Base-by-base conservation (phyloP, 2,797 vertebrate species). In the Oreochromis grahami region DNA sequence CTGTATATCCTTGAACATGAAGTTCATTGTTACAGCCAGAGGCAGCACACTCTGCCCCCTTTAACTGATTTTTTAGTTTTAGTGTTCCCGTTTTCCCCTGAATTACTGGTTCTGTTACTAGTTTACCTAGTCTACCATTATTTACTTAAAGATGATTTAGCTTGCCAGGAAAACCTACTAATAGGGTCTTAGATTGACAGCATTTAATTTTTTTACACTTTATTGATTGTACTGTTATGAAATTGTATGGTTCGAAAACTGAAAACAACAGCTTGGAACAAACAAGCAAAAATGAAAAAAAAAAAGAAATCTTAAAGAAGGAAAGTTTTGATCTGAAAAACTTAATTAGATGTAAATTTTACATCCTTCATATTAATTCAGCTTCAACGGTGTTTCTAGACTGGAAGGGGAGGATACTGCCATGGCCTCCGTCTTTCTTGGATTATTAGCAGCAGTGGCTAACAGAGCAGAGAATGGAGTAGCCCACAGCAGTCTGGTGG, bases 381-480 rank as follows among this genome's bases (percentile, higher is more conserved):
- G 41, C 72, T 29, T 82, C 76, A 74, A 14, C 34, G 5, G 80
- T 41, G 55, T 10, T 63, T 38, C 48, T 50, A n/a, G 78, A 88
- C 76, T 12, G 76, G 74, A 72, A 11, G 19, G 76, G 6, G 17
- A n/a, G 74, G 29, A 41, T 6, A 55, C 68, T 0, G 17, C 84
- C 79, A 5, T 11, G 68, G 76, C 83, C 85, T 79, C 50, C 7
- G 38, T 79, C 85, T 82, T 82, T 68, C 29, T 56, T 56, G n/a
- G 85, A 78, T 92, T 91, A 91, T 94, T 89, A 92, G 89, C 86
- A 76, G 82, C 80, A 21, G 87, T 86, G 88, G 94, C 93, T 92
- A 93, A 89, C 88, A 65, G 94, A 93, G 86, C 87, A 85, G 93
- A 94, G 93, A 90, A 93, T 86, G 76, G 85, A 86, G 80, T 87